A percentile compares a stretch with the other conserved stretches of the same genome.
These are phyloP conservation scores for Elmis aenea DNA, from an alignment of 2,888 invertebrate species.

Conservation along the genomic window DNA sequence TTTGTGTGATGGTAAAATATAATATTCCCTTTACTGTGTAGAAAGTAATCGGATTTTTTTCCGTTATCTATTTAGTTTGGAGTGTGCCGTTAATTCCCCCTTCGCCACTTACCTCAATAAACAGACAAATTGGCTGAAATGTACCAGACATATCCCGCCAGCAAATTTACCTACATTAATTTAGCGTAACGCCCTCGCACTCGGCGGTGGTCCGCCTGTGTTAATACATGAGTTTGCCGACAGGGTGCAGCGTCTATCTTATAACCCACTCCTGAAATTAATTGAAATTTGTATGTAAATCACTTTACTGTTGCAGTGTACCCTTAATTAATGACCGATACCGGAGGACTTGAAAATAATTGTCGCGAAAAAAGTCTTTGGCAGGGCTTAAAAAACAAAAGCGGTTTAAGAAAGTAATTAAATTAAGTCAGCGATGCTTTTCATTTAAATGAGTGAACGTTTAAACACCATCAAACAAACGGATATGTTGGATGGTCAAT, in stretches of 20 bases:
- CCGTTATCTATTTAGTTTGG: no score
- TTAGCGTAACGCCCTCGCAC: conserved; percentile 24
- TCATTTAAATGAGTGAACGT: conserved; percentile 29
- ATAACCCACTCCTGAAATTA: conserved; percentile 21
- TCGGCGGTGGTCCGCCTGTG: conserved; percentile 17
- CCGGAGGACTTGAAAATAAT: no score
- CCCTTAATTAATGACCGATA: background rate
- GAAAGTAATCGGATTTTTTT: no score
- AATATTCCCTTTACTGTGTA: no score
- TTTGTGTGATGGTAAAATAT: no score
- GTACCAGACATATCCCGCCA: conserved; percentile 25
- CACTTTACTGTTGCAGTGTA: conserved; percentile 5
- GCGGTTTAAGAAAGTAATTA: conserved; percentile 15
- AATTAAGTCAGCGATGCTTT: conserved; percentile 19
- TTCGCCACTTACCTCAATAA: conserved; percentile 26
- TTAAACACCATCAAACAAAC: conserved; percentile 27
- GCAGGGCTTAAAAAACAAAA: conserved; percentile 17
- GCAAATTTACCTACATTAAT: conserved; percentile 32
- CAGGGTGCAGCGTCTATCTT: conserved; percentile 11
- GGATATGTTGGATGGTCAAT: conserved; percentile 34
- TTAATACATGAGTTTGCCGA: conserved; percentile 20
- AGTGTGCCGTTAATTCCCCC: conserved; percentile 19
- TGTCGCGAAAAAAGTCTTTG: background rate
- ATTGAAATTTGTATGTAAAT: conserved; percentile 28
- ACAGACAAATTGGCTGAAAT: conserved; percentile 30